Evolutionary conservation across 2,888 invertebrate species (phyloP).

Genomic region (Drosophila rellima): DNA sequence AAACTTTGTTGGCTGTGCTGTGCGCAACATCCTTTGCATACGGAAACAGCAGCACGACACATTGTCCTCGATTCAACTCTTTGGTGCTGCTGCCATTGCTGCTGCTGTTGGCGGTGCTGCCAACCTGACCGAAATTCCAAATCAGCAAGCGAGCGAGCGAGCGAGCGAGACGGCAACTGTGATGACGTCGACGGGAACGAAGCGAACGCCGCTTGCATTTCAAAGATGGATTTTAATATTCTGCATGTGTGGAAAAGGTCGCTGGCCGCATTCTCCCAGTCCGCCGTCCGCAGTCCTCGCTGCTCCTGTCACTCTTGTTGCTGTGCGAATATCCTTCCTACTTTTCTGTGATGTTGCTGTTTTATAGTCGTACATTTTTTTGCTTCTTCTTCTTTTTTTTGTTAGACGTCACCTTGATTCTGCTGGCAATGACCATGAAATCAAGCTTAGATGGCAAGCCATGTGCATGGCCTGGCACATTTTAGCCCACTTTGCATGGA

Average conservation of each 20-base stretch:
- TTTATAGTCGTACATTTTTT: constrained; percentile 23
- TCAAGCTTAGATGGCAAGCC: constrained; percentile 44
- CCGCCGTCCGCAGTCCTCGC: no score
- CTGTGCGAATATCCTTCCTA: constrained; percentile 32
- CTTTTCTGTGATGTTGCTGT: constrained; percentile 30
- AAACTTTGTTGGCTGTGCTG: constrained; percentile 75
- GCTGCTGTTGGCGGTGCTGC: constrained; percentile 45
- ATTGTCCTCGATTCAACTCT: constrained; percentile 76
- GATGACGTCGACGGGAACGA: constrained; percentile 59
- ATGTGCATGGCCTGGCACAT: constrained; percentile 37
- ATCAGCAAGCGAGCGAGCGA: constrained; percentile 38
- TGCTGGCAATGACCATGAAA: constrained; percentile 81
- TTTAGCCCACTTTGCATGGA: constrained; percentile 76
- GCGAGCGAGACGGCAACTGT: constrained; percentile 63
- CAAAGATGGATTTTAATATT: constrained; percentile 84
- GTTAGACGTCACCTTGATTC: constrained; percentile 78
- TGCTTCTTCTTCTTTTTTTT: constrained; percentile 11
- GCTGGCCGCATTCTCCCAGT: constrained; percentile 63
- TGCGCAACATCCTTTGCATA: constrained; percentile 83
- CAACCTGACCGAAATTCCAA: constrained; percentile 79
- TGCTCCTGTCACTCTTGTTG: constrained; percentile 18
- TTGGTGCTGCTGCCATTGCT: constrained; percentile 48
- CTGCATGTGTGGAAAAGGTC: constrained; percentile 83
- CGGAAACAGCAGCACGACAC: constrained; percentile 79
- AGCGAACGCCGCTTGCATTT: constrained; percentile 76